phyloP scores from a whole-genome alignment of 2,113 vertebrate genomes.

The Loxodonta africana region DNA sequence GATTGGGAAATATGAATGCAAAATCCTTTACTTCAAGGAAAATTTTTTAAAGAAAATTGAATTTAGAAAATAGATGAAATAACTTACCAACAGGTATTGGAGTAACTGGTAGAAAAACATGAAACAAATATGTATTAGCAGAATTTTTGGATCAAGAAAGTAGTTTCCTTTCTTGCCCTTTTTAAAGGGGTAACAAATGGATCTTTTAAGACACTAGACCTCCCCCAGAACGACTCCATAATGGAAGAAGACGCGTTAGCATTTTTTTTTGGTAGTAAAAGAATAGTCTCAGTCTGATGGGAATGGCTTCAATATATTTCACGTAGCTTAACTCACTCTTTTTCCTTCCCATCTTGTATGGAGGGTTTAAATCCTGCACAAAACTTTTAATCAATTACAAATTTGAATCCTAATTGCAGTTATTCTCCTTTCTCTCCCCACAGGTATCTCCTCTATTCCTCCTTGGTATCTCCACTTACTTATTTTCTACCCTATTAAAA shows the following conservation, averaged over 20 bases:
- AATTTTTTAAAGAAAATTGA: not conserved
- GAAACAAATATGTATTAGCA: conserved; percentile 69
- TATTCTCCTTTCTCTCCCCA: not conserved
- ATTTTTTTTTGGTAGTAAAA: not conserved
- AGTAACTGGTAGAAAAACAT: conserved; percentile 64
- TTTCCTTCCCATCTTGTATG: not conserved
- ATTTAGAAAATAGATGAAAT: conserved; percentile 36
- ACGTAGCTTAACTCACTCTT: not conserved
- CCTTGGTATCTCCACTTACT: not conserved
- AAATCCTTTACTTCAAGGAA: conserved; percentile 9
- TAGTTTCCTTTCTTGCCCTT: not conserved
- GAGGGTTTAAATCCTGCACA: not conserved
- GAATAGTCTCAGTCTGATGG: not conserved
- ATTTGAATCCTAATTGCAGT: not conserved
- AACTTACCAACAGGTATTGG: conserved; percentile 70
- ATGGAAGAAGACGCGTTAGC: not conserved
- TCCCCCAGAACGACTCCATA: not conserved
- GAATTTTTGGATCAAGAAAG: conserved; percentile 17
- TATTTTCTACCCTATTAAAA: not conserved
- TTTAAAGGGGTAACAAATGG: not conserved
- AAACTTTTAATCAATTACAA: not conserved
- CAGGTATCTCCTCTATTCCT: not conserved
- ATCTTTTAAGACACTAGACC: not conserved
- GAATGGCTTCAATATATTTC: not conserved
- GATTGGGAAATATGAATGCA: not conserved